Percentiles rank a stretch among this genome's conserved stretches.
Evolutionary conservation across 2,888 invertebrate genomes (phyloP).

Genomic region (Nycteola revayana): DNA sequence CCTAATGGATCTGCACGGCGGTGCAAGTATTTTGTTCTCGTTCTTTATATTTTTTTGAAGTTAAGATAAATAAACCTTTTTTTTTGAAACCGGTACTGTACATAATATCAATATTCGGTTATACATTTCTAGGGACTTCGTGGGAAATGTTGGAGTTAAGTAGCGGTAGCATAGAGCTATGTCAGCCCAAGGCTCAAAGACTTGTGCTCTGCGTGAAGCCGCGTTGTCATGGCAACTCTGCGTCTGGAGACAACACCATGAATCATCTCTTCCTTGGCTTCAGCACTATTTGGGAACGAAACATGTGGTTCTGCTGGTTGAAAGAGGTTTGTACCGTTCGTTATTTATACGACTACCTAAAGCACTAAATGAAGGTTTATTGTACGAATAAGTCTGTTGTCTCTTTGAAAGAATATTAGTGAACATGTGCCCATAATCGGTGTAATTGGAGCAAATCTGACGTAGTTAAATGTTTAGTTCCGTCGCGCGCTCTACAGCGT

Average conservation of each 20-base stretch:
- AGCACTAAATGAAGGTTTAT: too few species aligned
- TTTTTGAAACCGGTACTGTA: too few species aligned
- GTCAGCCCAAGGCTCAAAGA: slow-evolving; percentile 68
- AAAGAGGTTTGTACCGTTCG: slow-evolving; percentile 82
- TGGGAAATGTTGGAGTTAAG: slow-evolving; percentile 71
- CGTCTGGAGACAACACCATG: slow-evolving; percentile 49
- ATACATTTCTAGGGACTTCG: slow-evolving; percentile 57
- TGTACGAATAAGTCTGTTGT: too few species aligned
- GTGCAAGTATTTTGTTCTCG: not conserved
- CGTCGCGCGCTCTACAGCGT: slow-evolving; percentile 30
- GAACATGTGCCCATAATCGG: slow-evolving; percentile 14
- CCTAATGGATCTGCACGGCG: not conserved
- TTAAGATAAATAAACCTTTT: too few species aligned
- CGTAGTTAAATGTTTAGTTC: slow-evolving; percentile 34
- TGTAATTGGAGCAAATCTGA: slow-evolving; percentile 41
- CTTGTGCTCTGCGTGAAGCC: slow-evolving; percentile 72
- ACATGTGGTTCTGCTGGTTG: slow-evolving; percentile 85
- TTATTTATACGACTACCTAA: too few species aligned
- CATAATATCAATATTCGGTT: too few species aligned
- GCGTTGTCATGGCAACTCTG: slow-evolving; percentile 58
- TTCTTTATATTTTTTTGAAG: not conserved
- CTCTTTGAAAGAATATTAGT: not conserved
- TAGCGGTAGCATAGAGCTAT: slow-evolving; percentile 68
- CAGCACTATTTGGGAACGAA: slow-evolving; percentile 84
- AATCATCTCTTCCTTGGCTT: slow-evolving; percentile 85